These are phyloP conservation scores for Chunga burmeisteri DNA, from an alignment of 2,113 vertebrate genomes.

Conservation along the genomic window DNA sequence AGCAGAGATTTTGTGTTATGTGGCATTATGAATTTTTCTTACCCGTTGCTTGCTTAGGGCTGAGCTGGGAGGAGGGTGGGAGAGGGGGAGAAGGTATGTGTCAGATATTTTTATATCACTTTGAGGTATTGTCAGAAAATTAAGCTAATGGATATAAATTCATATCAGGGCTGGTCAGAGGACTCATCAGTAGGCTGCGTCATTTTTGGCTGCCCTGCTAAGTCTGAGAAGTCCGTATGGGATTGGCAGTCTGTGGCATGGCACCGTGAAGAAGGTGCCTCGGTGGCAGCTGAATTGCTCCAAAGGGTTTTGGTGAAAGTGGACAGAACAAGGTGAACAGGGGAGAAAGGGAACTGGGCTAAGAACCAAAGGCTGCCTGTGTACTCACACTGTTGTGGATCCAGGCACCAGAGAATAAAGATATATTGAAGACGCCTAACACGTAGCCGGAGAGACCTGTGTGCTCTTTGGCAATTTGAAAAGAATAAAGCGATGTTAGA, in stretches of 20 bases:
- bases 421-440: not conserved
- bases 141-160: conserved; percentile 18
- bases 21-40: not conserved
- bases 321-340: not conserved
- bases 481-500: not conserved
- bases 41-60: not conserved
- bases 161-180: not conserved
- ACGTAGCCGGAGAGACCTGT: not conserved
- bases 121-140: conserved; percentile 18
- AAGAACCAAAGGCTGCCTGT: not conserved
- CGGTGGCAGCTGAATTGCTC: not conserved
- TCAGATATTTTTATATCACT: conserved; percentile 6
- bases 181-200: not conserved
- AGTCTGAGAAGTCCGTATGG: accelerated
- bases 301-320: not conserved
- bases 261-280: not conserved
- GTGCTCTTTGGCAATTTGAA: not conserved
- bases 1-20: conserved; percentile 16
- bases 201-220: not conserved
- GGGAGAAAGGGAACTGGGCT: not conserved
- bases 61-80: not conserved
- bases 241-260: not conserved
- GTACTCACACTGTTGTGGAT: not conserved
- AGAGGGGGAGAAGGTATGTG: not conserved
- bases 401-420: too few relatives aligned